Evolutionary conservation across 2,888 invertebrate genomes (phyloP), one percentile per base, ranked within the genome.

Genomic region (Ganaspis brasiliensis): DNA sequence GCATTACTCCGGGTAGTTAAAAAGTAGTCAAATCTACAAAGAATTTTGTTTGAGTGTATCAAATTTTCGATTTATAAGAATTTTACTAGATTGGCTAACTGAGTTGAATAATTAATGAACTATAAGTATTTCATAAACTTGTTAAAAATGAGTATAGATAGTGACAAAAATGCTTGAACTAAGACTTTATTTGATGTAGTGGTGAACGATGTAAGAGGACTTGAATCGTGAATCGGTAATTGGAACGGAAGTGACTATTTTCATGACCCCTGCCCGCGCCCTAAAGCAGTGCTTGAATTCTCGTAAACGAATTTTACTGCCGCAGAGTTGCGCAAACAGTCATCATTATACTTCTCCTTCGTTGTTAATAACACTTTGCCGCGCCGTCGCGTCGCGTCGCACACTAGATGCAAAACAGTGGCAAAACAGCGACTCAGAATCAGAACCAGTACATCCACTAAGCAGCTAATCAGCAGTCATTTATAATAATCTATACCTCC

Each of bases 251-350:
- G 85, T 79, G 79, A 81, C 80, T 84, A 86, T 84, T 83, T 31
- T 40, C 19, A 49, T 45, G 63, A 45, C 63, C 61, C 16, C 35
- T 19, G 37, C 24, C 24, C 75, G 80, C 78, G 77, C 73, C 74
- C 80, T 79, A 19, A 19, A 21, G 61, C 63, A 21, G 63, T 67
- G 24, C 40, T 67, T 45, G 21, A 81, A 80, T 84, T 81, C 79
- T 83, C 86, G 81, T 85, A 81, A 84, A 86, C 85, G 84, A 86
- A 86, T 86, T 86, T 86, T 86, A 86, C 83, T 85, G 85, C 83
- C 80, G 84, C 75, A 77, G 40, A 77, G 80, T 85, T 83, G 81
- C 82, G 82, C 81, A 81, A 84, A 83, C 81, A 78, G 80, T 81
- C 73, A 70, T 40, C 49, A 49, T 74, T 45, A 71, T 57, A 35